Evolutionary conservation across 2,888 invertebrate genomes (phyloP), one percentile per base, ranked within the genome.

Genomic region (Drosophila rellima): DNA sequence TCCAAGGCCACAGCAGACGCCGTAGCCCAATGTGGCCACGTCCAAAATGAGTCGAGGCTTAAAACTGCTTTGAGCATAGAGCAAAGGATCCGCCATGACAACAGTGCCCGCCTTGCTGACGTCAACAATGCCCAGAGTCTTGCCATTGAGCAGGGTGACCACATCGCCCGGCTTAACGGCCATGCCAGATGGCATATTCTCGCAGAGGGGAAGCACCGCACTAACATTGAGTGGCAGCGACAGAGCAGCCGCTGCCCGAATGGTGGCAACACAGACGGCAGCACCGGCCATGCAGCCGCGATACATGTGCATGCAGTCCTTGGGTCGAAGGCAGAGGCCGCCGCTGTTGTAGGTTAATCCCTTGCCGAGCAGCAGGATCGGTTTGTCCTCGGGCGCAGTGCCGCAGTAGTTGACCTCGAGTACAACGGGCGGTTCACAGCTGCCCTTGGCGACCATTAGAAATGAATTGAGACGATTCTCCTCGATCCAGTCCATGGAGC

Each of bases 21-120:
- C 94, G 2, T 64, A 66, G 2, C 91, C 88, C 61, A 92, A 85
- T 5, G 95, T 95, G 10, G 95, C 95, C 76, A 95, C 90, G 78
- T 95, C 94, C 15, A 95, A 80, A 11, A 95, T 92, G 1, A 94
- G 89, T 7, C 92, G 92, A 0, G 94, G 93, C 60, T 94, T 93
- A 65, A 93, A 93, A 91, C 69, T 94, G 92, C 95, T 94, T 73
- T 96, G 95, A 4, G 96, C 96, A 92, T 97, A 96, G 45, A 95
- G 94, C 55, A 97, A 91, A 18, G 96, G 96, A 92, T 97, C 97
- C 0, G 97, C 96, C 81, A 97, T 93, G 11, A 96, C 94, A 7
- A 97, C 93, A n/a, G 96, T 93, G 0, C 97, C 97, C 71, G 96
- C 97, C 29, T 96, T 95, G 83, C 96, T 96, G 0, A 91, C 94